A percentile compares a stretch with the other conserved stretches of the same genome.
These are phyloP conservation scores for Agonopterix alstromeriana DNA, from an alignment of 2,888 invertebrate genomes.

Conservation along the genomic window DNA sequence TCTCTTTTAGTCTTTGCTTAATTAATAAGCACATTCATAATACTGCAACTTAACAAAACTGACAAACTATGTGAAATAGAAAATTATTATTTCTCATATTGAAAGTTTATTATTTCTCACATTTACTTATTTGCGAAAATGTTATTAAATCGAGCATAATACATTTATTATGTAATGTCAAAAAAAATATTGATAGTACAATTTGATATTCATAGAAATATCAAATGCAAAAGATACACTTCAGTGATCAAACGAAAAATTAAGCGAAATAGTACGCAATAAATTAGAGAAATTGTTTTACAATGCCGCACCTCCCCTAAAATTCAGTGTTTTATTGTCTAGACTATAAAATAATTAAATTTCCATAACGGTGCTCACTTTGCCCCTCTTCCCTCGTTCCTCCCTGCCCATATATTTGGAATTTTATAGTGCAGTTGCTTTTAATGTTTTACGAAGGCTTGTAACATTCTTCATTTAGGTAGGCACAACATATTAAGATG, in stretches of 20 bases:
- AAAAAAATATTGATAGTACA: conserved; percentile 14
- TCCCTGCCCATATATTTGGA: conserved; percentile 1
- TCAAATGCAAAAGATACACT: conserved; percentile 8
- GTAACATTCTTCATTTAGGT: too few relatives aligned
- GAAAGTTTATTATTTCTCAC: too few relatives aligned
- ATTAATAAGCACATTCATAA: too few relatives aligned
- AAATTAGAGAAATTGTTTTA: conserved; percentile 29
- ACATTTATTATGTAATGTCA: conserved; percentile 3
- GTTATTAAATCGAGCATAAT: too few relatives aligned
- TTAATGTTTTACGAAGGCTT: neutral
- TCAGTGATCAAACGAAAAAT: conserved; percentile 17
- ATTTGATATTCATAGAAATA: neutral
- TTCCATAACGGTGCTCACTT: conserved; percentile 41
- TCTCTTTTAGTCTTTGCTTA: too few relatives aligned
- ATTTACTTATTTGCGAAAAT: too few relatives aligned
- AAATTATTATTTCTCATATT: too few relatives aligned
- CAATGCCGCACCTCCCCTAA: conserved; percentile 26
- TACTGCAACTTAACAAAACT: too few relatives aligned
- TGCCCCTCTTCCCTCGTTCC: conserved; percentile 16
- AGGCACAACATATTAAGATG: too few relatives aligned
- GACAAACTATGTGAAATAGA: too few relatives aligned
- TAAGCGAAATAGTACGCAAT: conserved; percentile 19
- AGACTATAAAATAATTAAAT: conserved; percentile 56
- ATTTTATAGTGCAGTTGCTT: neutral
- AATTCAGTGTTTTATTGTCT: conserved; percentile 40